These are phyloP conservation scores for Heteronetta atricapilla DNA, from an alignment of 2,113 vertebrate species.

Conservation along the genomic window DNA sequence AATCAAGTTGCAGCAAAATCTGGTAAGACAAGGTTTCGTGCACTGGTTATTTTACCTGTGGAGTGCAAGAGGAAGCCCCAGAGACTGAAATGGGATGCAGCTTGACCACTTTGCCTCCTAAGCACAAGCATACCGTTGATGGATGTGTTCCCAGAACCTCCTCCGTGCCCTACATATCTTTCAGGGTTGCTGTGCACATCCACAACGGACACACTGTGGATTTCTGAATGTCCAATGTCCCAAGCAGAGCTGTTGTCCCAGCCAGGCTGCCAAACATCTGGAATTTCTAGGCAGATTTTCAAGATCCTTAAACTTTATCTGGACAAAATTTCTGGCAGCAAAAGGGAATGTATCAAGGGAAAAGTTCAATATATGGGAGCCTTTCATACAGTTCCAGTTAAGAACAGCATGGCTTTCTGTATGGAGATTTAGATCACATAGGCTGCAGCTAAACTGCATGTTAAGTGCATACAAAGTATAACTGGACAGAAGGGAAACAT, in stretches of 20 bases:
- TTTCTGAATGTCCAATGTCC: background rate
- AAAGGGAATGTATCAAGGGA: background rate
- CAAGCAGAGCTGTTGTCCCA: background rate
- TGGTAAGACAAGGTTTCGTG: background rate
- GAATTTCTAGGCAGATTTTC: background rate
- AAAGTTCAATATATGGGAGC: background rate
- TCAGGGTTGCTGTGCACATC: background rate
- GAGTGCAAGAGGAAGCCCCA: background rate
- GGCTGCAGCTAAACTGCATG: background rate
- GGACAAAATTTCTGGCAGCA: background rate
- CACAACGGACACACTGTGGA: background rate
- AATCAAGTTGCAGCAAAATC: background rate
- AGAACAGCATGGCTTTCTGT: background rate
- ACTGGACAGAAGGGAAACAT: background rate
- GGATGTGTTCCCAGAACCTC: background rate
- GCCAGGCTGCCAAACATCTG: background rate
- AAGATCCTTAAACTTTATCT: background rate
- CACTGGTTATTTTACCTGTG: background rate
- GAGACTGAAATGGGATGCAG: background rate
- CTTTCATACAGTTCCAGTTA: background rate
- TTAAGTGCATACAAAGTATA: background rate
- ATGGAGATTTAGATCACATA: background rate
- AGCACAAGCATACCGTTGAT: background rate
- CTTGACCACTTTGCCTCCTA: background rate
- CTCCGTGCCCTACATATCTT: background rate